A percentile compares a stretch with the other conserved stretches of the same genome.
These are phyloP conservation scores for Agonopterix subpropinquella DNA, from an alignment of 2,888 invertebrate species.

Conservation along the genomic window DNA sequence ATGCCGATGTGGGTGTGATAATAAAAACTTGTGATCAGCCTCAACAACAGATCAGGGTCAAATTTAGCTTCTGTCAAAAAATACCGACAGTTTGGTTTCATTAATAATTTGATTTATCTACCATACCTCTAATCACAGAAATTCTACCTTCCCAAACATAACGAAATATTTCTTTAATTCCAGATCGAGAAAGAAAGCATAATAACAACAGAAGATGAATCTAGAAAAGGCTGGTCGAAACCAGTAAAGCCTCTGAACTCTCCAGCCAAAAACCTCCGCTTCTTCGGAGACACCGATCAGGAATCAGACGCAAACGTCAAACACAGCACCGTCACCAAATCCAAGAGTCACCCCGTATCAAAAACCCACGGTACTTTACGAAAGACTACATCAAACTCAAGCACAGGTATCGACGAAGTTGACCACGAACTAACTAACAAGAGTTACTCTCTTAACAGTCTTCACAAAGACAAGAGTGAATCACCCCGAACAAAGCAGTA, in stretches of 20 bases:
- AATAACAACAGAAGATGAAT: slow-evolving; percentile 76
- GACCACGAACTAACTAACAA: slow-evolving; percentile 55
- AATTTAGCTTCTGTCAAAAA: too few relatives aligned
- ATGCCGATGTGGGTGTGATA: too few relatives aligned
- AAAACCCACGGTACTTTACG: slow-evolving; percentile 42
- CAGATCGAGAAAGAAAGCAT: slow-evolving; percentile 67
- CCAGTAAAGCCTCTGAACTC: slow-evolving; percentile 43
- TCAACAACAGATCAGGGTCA: too few relatives aligned
- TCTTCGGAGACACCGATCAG: slow-evolving; percentile 89
- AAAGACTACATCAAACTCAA: slow-evolving; percentile 63
- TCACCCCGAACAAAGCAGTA: slow-evolving; percentile 48
- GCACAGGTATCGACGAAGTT: slow-evolving; percentile 58
- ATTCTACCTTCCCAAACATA: not conserved
- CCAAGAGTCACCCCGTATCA: slow-evolving; percentile 37
- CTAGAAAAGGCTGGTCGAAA: slow-evolving; percentile 47
- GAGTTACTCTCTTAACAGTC: slow-evolving; percentile 61
- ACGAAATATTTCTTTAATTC: not conserved
- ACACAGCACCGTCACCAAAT: slow-evolving; percentile 34
- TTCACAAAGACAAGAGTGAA: slow-evolving; percentile 45
- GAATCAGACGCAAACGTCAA: slow-evolving; percentile 80
- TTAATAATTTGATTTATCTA: too few relatives aligned
- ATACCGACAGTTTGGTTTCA: too few relatives aligned
- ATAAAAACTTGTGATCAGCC: too few relatives aligned
- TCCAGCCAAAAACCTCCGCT: slow-evolving; percentile 83
- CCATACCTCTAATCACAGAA: too few relatives aligned